Percentiles rank a stretch among this genome's conserved stretches.
phyloP scores from a whole-genome alignment of 2,797 vertebrate species.

The Rhinogobio ventralis region DNA sequence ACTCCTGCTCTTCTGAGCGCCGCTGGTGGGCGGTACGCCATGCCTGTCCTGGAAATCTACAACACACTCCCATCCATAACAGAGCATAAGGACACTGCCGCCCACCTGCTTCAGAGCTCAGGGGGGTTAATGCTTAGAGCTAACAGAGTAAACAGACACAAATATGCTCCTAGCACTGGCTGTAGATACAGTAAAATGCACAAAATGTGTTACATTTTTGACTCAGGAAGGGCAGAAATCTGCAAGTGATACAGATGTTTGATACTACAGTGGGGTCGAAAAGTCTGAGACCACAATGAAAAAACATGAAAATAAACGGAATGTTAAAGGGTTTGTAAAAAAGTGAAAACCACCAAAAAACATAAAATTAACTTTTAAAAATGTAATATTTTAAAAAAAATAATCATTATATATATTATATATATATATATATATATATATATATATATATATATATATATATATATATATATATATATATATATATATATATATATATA shows the following conservation, averaged over 20 bases:
- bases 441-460: no score
- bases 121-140: conserved; percentile 1
- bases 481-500: no score
- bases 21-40: conserved; percentile 49
- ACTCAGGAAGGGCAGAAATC: background rate
- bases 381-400: background rate
- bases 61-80: conserved; percentile 54
- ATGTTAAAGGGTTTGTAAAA: background rate
- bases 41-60: conserved; percentile 52
- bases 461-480: no score
- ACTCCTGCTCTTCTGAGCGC: conserved; percentile 52
- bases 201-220: background rate
- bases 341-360: background rate
- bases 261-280: background rate
- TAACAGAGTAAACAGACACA: background rate
- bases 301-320: background rate
- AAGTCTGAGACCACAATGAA: background rate
- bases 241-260: background rate
- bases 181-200: background rate
- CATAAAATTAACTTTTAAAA: no score
- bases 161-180: background rate
- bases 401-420: no score
- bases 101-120: conserved; percentile 20
- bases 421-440: no score
- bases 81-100: background rate